phyloP scores from a whole-genome alignment of 2,888 invertebrate species.

The Mesopsocus fuscifrons region DNA sequence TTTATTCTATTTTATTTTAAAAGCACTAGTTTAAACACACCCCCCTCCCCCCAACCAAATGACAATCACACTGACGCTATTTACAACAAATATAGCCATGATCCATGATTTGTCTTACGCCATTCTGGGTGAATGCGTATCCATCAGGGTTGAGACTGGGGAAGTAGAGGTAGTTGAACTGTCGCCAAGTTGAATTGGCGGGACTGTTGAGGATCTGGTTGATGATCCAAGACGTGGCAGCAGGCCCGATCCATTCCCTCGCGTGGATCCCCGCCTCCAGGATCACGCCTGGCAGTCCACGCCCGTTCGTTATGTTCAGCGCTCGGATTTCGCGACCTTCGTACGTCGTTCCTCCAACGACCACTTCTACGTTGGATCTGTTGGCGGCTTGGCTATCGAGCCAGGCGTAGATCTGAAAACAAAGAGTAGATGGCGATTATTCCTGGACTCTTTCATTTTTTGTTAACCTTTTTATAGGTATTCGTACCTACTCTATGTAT shows the following conservation, averaged over 20 bases:
- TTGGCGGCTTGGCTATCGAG: slow-evolving; percentile 1
- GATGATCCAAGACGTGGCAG: neutral
- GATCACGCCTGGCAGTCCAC: slow-evolving; percentile 12
- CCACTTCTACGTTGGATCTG: neutral
- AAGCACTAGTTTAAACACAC: no score
- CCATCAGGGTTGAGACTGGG: slow-evolving; percentile 56
- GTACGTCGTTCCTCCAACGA: slow-evolving; percentile 18
- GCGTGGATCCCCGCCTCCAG: slow-evolving; percentile 24
- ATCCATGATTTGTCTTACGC: neutral
- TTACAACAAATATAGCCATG: no score
- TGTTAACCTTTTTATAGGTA: no score
- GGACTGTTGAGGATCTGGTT: neutral
- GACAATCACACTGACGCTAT: no score
- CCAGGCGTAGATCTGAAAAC: neutral
- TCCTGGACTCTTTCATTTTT: no score
- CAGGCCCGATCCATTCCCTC: slow-evolving; percentile 1
- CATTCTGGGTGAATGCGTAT: slow-evolving; percentile 32
- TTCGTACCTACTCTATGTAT: no score
- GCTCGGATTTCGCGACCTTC: slow-evolving; percentile 17
- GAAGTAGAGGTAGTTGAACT: slow-evolving; percentile 20
- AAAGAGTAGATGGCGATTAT: no score
- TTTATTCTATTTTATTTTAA: no score
- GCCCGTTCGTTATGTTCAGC: slow-evolving; percentile 10
- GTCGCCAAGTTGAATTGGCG: slow-evolving; percentile 13
- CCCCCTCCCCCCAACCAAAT: no score